Base-by-base conservation (phyloP, 2,797 vertebrate species). In the Tiaroga cobitis region DNA sequence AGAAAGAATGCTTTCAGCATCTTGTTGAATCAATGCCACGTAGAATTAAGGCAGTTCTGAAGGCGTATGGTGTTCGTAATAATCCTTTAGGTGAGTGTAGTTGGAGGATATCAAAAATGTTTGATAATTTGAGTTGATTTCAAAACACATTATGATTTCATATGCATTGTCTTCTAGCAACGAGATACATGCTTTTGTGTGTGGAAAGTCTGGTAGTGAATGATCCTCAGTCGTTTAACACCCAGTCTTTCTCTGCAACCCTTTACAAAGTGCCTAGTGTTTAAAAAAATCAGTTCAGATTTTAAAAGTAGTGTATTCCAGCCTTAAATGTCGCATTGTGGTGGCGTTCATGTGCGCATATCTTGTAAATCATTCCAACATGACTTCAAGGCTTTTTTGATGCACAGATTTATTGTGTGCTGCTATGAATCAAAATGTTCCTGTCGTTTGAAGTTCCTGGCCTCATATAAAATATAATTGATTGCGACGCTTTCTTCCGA, bases 401-500 rank as follows among this genome's bases (percentile, higher is more conserved):
- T 63, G 61, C 21, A 76, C 11, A 26, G 19, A 15, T 77, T 41
- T 77, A 56, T 15, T 81, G 24, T 81, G 34, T 26, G 32, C 21
- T 54, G 32, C 21, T 54, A 39, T 69, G 46, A 81, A 54, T 69
- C 46, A 56, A 3, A 46, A 41, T 61, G 54, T 43, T 61, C 15
- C 24, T 41, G n/a, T 26, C 24, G 46, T 24, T 54, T 81, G n/a
- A 41, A 73, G 54, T 43, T 61, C 15, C 24, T 41, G n/a, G 67
- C 51, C 19, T 82, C 9, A 61, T 4, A 37, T 59, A 29, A 56
- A 73, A 82, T 4, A 32, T 26, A 82, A 82, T 41, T 6, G 69
- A 82, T 82, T 34, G 21, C 19, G 61, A 82, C 39, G 19, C 80
- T 74, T 82, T 74, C 39, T 39, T 29, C 37, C 15, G 18, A 18